A percentile compares a stretch with the other conserved stretches of the same genome.
Evolutionary conservation across 2,888 invertebrate genomes (phyloP).

Genomic region (Stramonita haemastoma): DNA sequence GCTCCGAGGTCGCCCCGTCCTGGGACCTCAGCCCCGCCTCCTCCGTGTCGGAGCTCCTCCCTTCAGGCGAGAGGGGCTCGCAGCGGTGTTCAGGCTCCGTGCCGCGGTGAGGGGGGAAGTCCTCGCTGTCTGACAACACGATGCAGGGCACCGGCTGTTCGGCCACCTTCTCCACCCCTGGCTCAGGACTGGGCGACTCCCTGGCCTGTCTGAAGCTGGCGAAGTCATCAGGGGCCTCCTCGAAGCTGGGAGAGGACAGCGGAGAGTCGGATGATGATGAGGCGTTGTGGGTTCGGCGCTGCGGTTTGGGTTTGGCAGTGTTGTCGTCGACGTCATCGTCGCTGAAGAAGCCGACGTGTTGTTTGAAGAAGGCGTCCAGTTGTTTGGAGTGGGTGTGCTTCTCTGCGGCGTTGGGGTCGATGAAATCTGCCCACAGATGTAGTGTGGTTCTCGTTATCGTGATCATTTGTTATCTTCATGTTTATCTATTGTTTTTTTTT

Average conservation of each 20-base stretch:
- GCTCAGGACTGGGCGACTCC: neutral
- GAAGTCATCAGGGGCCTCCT: neutral
- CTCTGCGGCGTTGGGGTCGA: slow-evolving; percentile 36
- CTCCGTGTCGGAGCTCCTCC: neutral
- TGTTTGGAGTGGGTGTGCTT: slow-evolving; percentile 41
- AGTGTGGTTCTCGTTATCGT: neutral
- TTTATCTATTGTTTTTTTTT: no score
- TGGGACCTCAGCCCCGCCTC: neutral
- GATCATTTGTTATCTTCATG: no score
- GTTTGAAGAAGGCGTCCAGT: slow-evolving; percentile 33
- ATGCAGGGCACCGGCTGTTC: neutral
- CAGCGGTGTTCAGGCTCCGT: no score
- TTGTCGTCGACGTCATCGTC: slow-evolving; percentile 36
- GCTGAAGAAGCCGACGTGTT: slow-evolving; percentile 34
- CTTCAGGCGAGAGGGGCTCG: no score
- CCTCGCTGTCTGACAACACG: slow-evolving; percentile 3
- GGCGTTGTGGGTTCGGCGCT: neutral
- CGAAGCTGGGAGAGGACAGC: neutral
- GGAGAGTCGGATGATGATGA: neutral
- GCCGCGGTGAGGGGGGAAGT: neutral
- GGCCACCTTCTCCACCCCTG: neutral
- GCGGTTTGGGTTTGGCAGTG: neutral
- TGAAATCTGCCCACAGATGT: slow-evolving; percentile 36
- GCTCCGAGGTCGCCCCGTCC: neutral
- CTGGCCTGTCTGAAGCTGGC: no score